These are phyloP conservation scores for Phalacrocorax brasilianus DNA, from an alignment of 2,113 vertebrate species.

Conservation along the genomic window DNA sequence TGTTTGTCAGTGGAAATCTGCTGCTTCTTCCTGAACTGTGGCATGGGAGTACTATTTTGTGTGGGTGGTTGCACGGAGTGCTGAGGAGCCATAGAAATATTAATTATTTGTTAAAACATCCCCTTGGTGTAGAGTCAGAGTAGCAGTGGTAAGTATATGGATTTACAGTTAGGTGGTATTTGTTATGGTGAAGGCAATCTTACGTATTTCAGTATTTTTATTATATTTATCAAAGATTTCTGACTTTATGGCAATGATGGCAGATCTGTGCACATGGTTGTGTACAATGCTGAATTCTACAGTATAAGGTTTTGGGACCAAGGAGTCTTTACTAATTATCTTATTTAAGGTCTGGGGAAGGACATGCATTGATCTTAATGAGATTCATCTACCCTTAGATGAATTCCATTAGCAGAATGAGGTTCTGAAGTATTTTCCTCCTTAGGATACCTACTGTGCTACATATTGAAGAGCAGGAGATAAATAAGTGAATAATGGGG, in stretches of 20 bases:
- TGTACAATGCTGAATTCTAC: neutral
- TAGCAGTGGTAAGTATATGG: neutral
- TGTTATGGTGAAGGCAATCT: neutral
- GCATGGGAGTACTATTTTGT: neutral
- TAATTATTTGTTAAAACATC: neutral
- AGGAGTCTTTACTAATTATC: neutral
- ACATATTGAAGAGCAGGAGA: neutral
- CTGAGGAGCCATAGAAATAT: neutral
- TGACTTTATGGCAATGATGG: neutral
- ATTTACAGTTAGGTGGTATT: neutral
- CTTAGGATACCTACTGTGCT: neutral
- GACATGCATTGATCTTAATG: neutral
- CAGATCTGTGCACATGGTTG: neutral
- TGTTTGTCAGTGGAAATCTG: neutral
- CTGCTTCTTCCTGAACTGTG: neutral
- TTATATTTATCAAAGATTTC: neutral
- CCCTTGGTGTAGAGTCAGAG: neutral
- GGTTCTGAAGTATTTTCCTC: neutral
- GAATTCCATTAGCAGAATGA: neutral
- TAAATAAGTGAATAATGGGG: neutral
- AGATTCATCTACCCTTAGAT: neutral
- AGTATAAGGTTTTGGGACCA: neutral
- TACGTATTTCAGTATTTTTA: neutral
- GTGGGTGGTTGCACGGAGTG: neutral
- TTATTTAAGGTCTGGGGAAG: neutral